Evolutionary conservation across 2,888 invertebrate genomes (phyloP).

Genomic region (Drosophila peninsularis): DNA sequence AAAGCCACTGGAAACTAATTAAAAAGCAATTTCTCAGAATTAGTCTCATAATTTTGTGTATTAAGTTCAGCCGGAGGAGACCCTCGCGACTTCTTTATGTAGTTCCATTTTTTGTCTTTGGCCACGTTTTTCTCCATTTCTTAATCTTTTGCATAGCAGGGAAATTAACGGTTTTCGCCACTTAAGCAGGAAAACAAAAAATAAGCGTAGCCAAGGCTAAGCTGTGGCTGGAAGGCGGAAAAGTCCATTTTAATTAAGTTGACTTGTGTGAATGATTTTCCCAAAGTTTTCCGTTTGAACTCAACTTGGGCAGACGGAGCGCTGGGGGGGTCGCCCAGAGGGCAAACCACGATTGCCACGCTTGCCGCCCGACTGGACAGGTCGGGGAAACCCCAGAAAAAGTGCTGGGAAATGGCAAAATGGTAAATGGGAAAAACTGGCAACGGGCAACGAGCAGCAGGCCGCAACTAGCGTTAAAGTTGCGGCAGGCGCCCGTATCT

Average conservation of each 20-base stretch:
- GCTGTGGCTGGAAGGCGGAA: slow-evolving; percentile 18
- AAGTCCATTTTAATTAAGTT: slow-evolving; percentile 67
- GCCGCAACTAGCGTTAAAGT: slow-evolving; percentile 10
- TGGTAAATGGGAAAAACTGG: slow-evolving; percentile 3
- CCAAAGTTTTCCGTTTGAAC: slow-evolving; percentile 42
- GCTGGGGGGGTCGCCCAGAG: slow-evolving; percentile 13
- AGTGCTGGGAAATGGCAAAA: slow-evolving; percentile 15
- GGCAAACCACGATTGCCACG: slow-evolving; percentile 14
- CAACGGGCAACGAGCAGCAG: slow-evolving; percentile 4
- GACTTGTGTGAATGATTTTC: slow-evolving; percentile 44
- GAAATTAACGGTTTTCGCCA: slow-evolving; percentile 55
- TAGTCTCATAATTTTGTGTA: slow-evolving; percentile 38
- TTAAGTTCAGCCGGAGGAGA: slow-evolving; percentile 8
- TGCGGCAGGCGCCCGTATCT: slow-evolving; percentile 5
- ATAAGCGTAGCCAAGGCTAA: slow-evolving; percentile 10
- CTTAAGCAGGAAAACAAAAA: slow-evolving; percentile 39
- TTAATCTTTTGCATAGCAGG: slow-evolving; percentile 20
- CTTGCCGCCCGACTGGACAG: slow-evolving; percentile 23
- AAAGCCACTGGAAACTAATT: slow-evolving; percentile 63
- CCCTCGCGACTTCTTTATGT: slow-evolving; percentile 16
- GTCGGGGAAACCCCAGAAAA: slow-evolving; percentile 20
- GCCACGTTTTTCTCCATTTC: slow-evolving; percentile 1
- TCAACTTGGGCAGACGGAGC: slow-evolving; percentile 4
- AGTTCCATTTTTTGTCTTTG: slow-evolving; percentile 27
- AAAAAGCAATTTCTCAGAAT: slow-evolving; percentile 61